Base-by-base conservation (phyloP, 2,888 invertebrate genomes). In the Cetonia aurata region DNA sequence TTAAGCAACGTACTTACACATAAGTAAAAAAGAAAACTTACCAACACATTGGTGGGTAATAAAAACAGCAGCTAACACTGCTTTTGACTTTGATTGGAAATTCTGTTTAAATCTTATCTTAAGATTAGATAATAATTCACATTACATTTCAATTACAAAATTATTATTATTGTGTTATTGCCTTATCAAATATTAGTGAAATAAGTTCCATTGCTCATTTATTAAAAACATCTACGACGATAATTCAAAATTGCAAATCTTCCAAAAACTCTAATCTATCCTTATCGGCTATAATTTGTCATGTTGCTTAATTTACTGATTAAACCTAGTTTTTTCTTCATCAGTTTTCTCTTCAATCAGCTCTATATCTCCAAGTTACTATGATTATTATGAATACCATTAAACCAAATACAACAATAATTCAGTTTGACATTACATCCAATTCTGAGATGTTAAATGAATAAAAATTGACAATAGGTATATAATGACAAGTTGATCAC, bases 91-190 rank as follows among this genome's bases (percentile, higher is more conserved):
- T 50, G 48, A 33, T 48, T 62, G 9, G 4, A 48, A 33, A 48
- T 60, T 17, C 17, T 62, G 15, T 62, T 42, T 48, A 48, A 62
- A 62, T 62, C 62, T 62, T 62, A 62, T 62, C 62, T 48, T 42
- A 48, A 62, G 62, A 62, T 62, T 62, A 62, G 62, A 62, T 62
- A 62, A 33, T 31, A 62, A 62, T 1, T 15, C 62, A 62, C 62
- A 48, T 50, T 48, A 33, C 33, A 62, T 48, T 62, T 62, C 62
- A 62, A 62, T 62, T 62, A 62, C 12, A 33, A 31, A 25, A 9
- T 13, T n/a, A 17, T 9, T 50, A 12, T 53, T 31, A 53, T 62
- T 25, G 31, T 50, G 10, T 56, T 56, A 56, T 17, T 15, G 4
- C 9, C 33, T 62, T 48, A 62, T 62, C 48, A 48, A 62, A 48